A percentile compares a stretch with the other conserved stretches of the same genome.
These are phyloP conservation scores for Syrista parreyssii DNA, from an alignment of 2,888 invertebrate species.

Conservation along the genomic window DNA sequence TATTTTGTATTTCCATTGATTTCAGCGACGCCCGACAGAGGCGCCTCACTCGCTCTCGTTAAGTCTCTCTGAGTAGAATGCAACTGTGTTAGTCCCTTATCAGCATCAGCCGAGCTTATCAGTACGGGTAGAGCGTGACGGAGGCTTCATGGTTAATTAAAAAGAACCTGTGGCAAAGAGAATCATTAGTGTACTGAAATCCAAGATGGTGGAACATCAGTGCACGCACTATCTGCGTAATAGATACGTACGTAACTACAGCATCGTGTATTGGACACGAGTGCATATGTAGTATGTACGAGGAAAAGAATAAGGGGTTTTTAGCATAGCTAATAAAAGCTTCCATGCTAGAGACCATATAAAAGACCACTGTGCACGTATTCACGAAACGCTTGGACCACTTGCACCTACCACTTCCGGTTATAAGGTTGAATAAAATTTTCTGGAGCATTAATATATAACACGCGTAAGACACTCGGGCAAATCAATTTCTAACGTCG, in stretches of 20 bases:
- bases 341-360: background rate
- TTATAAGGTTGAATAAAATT: background rate
- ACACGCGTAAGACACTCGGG: background rate
- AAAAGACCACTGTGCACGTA: background rate
- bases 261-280: background rate
- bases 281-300: background rate
- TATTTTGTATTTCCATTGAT: background rate
- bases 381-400: background rate
- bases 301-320: background rate
- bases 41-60: background rate
- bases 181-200: background rate
- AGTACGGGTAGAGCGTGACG: background rate
- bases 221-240: background rate
- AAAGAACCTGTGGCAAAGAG: background rate
- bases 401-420: background rate
- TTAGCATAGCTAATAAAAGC: background rate
- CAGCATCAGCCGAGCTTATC: background rate
- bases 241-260: too few relatives aligned
- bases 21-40: background rate
- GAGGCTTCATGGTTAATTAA: background rate
- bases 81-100: background rate
- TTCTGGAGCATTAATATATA: background rate
- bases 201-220: background rate
- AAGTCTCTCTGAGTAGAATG: background rate
- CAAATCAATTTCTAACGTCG: background rate